Percentiles rank a stretch among this genome's conserved stretches.
These are phyloP conservation scores for Leptogaster cylindrica DNA, from an alignment of 2,888 invertebrate genomes.

Conservation along the genomic window DNA sequence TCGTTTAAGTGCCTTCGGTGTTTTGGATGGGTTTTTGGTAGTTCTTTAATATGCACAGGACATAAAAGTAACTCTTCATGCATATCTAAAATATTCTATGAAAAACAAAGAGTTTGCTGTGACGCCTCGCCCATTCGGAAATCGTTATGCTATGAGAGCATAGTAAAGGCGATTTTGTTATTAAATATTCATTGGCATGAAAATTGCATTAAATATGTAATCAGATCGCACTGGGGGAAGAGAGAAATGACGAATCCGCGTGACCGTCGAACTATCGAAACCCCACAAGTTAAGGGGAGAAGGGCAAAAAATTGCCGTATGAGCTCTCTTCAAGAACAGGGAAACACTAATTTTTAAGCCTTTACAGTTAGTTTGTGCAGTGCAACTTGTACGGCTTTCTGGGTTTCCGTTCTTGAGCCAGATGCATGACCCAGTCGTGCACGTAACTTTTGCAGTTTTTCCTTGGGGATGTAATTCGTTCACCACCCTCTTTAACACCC, in stretches of 20 bases:
- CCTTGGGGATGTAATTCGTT: constrained; percentile 6
- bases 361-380: not conserved
- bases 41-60: too few relatives aligned
- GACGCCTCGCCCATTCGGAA: not conserved
- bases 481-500: too few relatives aligned
- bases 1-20: too few relatives aligned
- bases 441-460: not conserved
- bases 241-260: not conserved
- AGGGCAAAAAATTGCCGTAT: not conserved
- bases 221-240: not conserved
- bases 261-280: constrained; percentile 6
- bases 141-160: not conserved
- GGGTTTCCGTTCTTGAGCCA: constrained; percentile 10
- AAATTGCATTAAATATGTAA: constrained; percentile 24
- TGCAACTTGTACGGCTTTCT: constrained; percentile 13
- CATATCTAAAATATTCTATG: constrained; percentile 5
- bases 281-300: not conserved
- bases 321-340: constrained; percentile 1
- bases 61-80: not conserved
- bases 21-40: too few relatives aligned
- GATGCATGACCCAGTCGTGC: not conserved
- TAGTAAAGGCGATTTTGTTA: constrained; percentile 26
- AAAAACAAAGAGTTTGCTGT: not conserved
- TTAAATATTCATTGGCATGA: constrained; percentile 34
- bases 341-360: constrained; percentile 6